phyloP scores from a whole-genome alignment of 1,140 invertebrate species.

The Lanistes nyassanus region DNA sequence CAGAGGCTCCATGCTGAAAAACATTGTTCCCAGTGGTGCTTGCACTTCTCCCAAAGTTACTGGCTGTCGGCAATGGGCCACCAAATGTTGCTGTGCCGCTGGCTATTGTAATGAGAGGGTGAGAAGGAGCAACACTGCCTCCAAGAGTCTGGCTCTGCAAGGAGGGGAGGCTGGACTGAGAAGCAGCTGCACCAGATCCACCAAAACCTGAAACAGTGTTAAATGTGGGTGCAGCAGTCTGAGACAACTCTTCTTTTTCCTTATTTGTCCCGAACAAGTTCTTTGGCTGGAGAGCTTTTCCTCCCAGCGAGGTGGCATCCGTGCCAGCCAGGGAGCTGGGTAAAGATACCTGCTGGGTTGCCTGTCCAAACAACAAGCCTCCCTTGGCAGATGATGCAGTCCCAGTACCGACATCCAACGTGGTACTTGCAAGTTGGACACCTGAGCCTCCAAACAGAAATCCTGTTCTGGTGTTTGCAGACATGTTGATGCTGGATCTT shows the following conservation, averaged over 20 bases:
- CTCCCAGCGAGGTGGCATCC: neutral
- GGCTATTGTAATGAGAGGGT: too few relatives aligned
- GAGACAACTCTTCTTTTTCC: neutral
- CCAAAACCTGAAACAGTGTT: neutral
- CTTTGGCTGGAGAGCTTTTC: neutral
- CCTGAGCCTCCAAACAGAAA: neutral
- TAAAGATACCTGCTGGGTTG: neutral
- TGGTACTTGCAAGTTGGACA: neutral
- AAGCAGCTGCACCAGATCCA: conserved; percentile 1
- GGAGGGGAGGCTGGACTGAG: neutral
- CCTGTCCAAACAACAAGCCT: neutral
- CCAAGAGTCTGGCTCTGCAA: too few relatives aligned
- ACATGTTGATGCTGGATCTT: too few relatives aligned
- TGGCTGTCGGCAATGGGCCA: too few relatives aligned
- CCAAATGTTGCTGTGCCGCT: too few relatives aligned
- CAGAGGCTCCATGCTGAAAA: too few relatives aligned
- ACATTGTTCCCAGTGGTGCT: too few relatives aligned
- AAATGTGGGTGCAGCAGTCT: neutral
- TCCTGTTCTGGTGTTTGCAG: neutral
- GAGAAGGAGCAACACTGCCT: too few relatives aligned
- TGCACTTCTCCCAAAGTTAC: too few relatives aligned
- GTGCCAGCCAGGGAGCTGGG: too few relatives aligned
- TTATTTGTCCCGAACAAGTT: neutral
- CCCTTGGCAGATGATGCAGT: neutral
- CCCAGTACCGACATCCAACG: neutral